These are phyloP conservation scores for Cyphomyrus plagiostoma DNA, from an alignment of 2,113 vertebrate genomes.

Conservation along the genomic window DNA sequence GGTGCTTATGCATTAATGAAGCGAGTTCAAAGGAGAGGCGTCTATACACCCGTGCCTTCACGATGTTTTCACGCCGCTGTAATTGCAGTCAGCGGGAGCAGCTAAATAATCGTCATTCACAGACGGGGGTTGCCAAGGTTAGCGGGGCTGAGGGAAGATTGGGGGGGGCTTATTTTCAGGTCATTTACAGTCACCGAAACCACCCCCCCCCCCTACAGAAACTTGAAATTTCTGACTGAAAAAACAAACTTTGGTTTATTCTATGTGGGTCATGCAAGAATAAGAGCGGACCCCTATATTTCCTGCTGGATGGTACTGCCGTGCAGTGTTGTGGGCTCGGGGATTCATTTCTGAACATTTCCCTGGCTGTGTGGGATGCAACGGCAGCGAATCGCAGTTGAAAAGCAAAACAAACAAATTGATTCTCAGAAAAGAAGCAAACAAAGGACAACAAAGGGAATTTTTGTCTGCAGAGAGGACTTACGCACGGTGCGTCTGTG, in stretches of 20 bases:
- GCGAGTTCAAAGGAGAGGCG: constrained; percentile 44
- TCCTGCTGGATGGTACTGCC: background rate
- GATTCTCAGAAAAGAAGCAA: background rate
- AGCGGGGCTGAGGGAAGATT: background rate
- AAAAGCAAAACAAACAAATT: constrained; percentile 18
- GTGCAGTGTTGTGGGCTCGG: background rate
- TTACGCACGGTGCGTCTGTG: background rate
- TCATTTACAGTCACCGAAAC: background rate
- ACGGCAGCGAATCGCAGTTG: background rate
- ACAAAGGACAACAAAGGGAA: constrained; percentile 10
- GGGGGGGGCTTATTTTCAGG: background rate
- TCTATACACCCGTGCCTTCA: constrained; percentile 34
- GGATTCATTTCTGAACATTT: background rate
- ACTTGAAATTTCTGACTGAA: background rate
- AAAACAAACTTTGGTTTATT: background rate
- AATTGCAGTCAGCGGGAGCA: constrained; percentile 39
- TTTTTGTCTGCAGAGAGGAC: background rate
- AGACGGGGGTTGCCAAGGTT: background rate
- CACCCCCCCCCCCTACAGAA: background rate
- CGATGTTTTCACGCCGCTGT: constrained; percentile 45
- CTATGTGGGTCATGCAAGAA: background rate
- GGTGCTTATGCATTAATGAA: constrained; percentile 51
- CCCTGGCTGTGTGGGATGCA: constrained; percentile 4
- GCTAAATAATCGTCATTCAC: constrained; percentile 18
- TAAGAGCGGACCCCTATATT: too few relatives aligned